phyloP scores from a whole-genome alignment of 2,797 vertebrate genomes.

The Iguana delicatissima region DNA sequence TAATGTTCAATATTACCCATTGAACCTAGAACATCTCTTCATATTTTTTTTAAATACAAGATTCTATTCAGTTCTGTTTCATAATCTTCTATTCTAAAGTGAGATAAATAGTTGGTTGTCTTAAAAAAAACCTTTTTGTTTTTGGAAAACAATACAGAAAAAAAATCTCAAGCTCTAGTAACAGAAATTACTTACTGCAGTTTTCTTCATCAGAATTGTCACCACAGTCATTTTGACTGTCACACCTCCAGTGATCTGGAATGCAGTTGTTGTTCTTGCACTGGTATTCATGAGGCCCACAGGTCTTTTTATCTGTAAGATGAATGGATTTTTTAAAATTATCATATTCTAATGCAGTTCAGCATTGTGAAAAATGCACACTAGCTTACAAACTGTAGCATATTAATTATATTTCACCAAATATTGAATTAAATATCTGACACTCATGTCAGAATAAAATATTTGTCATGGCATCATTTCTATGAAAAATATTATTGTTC shows the following conservation, averaged over 20 bases:
- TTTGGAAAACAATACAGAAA: slow-evolving; percentile 22
- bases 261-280: slow-evolving; percentile 99
- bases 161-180: background rate
- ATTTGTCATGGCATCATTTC: background rate
- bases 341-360: background rate
- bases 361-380: background rate
- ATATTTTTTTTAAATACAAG: slow-evolving; percentile 40
- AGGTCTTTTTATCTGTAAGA: slow-evolving; percentile 98
- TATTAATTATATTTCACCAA: background rate
- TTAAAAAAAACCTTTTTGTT: background rate
- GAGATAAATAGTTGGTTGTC: background rate
- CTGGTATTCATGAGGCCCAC: slow-evolving; percentile 97
- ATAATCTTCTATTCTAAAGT: slow-evolving; percentile 18
- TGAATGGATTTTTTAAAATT: slow-evolving; percentile 55
- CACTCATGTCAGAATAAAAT: background rate
- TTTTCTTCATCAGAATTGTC: slow-evolving; percentile 98
- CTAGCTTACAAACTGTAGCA: background rate
- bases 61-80: slow-evolving; percentile 23
- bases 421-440: background rate
- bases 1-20: too few relatives aligned
- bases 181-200: slow-evolving; percentile 91
- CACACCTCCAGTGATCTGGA: slow-evolving; percentile 98
- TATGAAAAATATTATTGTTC: background rate
- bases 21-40: slow-evolving; percentile 8
- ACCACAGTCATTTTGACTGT: slow-evolving; percentile 98